Percentiles rank a stretch among this genome's conserved stretches.
These are phyloP conservation scores for Phrynosoma blainvillii DNA, from an alignment of 2,113 vertebrate species.

Conservation along the genomic window DNA sequence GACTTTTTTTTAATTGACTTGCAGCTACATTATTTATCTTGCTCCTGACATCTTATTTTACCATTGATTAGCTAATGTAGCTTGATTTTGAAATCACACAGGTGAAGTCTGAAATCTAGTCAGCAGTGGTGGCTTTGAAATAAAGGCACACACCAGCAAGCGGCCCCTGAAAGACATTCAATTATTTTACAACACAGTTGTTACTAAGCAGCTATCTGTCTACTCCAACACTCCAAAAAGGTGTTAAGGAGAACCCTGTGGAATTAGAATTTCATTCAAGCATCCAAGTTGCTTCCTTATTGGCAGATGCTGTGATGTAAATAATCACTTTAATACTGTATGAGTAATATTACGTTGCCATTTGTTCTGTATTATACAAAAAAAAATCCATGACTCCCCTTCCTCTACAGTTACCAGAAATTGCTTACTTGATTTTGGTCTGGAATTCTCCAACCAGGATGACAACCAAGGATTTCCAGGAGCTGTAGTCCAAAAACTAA, in stretches of 20 bases:
- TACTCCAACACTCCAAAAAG: background rate
- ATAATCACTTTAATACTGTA: background rate
- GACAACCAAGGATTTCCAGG: too few relatives aligned
- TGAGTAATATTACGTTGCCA: background rate
- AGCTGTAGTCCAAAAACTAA: too few relatives aligned
- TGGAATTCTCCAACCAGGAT: too few relatives aligned
- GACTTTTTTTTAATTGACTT: background rate
- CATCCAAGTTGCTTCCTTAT: background rate
- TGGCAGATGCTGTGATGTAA: slow-evolving; percentile 19
- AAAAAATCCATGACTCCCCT: background rate
- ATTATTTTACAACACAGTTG: background rate
- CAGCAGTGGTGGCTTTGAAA: slow-evolving; percentile 3
- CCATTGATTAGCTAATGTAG: slow-evolving; percentile 16
- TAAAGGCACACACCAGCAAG: slow-evolving; percentile 24
- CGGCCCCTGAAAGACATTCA: slow-evolving; percentile 30
- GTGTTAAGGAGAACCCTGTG: background rate
- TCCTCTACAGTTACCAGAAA: background rate
- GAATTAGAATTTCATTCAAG: background rate
- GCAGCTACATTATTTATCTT: slow-evolving; percentile 34
- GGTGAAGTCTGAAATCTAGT: slow-evolving; percentile 33
- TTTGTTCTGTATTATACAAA: slow-evolving; percentile 1
- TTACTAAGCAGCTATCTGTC: slow-evolving; percentile 10
- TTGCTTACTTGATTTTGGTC: too few relatives aligned
- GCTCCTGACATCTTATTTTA: slow-evolving; percentile 29
- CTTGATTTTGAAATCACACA: slow-evolving; percentile 23